Evolutionary conservation across 2,113 vertebrate genomes (phyloP).

Genomic region (Dasypus novemcinctus): DNA sequence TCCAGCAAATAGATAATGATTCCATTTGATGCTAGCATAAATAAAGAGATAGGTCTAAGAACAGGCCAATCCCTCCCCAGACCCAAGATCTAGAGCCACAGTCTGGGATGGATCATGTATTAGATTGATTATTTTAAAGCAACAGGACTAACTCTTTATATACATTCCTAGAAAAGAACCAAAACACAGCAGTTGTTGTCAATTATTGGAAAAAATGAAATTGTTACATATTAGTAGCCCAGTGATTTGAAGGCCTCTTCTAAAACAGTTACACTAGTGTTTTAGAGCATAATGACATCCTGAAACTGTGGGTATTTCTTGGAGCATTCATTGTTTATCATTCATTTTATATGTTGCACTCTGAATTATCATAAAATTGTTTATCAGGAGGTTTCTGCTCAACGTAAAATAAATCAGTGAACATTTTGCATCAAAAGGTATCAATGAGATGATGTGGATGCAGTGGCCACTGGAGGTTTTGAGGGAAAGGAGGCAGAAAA

Average conservation of each 20-base stretch:
- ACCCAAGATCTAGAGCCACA: not conserved
- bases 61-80: not conserved
- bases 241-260: not conserved
- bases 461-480: no score
- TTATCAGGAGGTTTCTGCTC: not conserved
- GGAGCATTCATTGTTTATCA: not conserved
- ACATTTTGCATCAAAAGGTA: not conserved
- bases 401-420: not conserved
- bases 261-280: not conserved
- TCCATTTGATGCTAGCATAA: not conserved
- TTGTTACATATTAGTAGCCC: not conserved
- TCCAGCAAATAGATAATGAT: not conserved
- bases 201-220: not conserved
- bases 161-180: not conserved
- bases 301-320: not conserved
- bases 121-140: not conserved
- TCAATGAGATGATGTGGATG: not conserved
- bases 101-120: not conserved
- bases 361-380: slow-evolving; percentile 48
- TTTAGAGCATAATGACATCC: slow-evolving; percentile 22
- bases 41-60: not conserved
- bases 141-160: not conserved
- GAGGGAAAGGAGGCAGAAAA: no score
- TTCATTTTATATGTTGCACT: not conserved
- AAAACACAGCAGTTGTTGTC: not conserved